Evolutionary conservation across 92 coral and sea anemone genomes (phyloP), one percentile per base, ranked within the genome.

Genomic region (Phenganax marumi): DNA sequence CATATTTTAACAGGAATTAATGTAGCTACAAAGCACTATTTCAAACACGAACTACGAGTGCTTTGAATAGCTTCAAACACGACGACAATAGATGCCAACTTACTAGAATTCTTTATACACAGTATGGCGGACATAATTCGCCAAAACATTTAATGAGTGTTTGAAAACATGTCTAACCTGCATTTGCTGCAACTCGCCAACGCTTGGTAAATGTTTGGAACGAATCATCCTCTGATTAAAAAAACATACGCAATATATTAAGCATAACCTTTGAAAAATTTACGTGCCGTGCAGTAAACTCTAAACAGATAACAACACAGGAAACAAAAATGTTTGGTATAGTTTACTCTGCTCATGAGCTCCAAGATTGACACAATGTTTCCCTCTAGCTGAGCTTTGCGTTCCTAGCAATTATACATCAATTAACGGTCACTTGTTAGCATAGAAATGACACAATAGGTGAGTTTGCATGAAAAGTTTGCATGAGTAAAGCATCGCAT

Each of bases 171-270:
- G 10, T 13, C 24, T 47, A 60, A 94, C 98, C 98, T 95, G 93
- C 98, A 95, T 92, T 58, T 91, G 93, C 25, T 88, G 91, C 51
- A 95, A 91, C 43, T 95, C 98, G 18, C 90, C 92, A 22, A 90
- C 86, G 50, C 95, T 90, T 19, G 98, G 98, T 84, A 95, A 71
- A 84, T 95, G 98, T 52, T 95, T 95, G 8, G 95, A 87, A 54
- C 97, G 91, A 23, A 84, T 89, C 98, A 95, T 92, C 23, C 98
- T 97, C 98, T 95, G 77, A 12, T 52, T 54, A 10, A 25, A 43
- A 46, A 62, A 43, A 70, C 43, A 26, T 23, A 26, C 7, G 43
- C 26, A 50, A 12, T 12, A 19, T n/a, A 76, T 53, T 24, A 22
- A 13, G 22, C 70, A 7, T 39, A 10, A 10, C 16, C 10, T 10